These are phyloP conservation scores for Drosophila gaucha DNA, from an alignment of 2,888 invertebrate species.

Conservation along the genomic window DNA sequence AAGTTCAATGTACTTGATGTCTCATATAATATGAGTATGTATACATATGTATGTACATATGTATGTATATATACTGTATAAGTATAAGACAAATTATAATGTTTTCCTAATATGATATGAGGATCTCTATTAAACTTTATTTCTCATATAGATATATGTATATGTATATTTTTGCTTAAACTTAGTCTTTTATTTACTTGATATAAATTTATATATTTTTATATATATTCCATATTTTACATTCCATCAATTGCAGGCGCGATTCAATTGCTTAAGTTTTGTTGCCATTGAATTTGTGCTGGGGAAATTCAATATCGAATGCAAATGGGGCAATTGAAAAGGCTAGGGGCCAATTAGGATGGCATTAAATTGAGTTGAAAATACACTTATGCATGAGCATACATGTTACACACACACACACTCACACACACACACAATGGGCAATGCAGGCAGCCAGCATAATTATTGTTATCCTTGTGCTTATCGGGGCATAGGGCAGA, in stretches of 20 bases:
- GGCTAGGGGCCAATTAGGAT: slow-evolving; percentile 15
- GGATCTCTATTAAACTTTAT: no score
- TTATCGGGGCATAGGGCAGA: slow-evolving; percentile 33
- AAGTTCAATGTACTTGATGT: not conserved
- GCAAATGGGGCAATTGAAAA: slow-evolving; percentile 12
- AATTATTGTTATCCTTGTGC: slow-evolving; percentile 53
- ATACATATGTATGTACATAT: not conserved
- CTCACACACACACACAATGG: not conserved
- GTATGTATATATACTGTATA: not conserved
- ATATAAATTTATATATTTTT: not conserved
- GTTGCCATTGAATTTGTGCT: not conserved
- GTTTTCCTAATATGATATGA: no score
- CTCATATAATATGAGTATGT: not conserved
- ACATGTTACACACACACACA: slow-evolving; percentile 4
- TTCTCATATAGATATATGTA: no score
- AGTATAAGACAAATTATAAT: not conserved
- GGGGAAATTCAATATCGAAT: slow-evolving; percentile 5
- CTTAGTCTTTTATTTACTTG: no score
- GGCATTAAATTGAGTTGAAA: slow-evolving; percentile 25
- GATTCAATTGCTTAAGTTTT: not conserved
- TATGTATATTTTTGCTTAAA: no score
- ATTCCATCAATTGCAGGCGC: not conserved
- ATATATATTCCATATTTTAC: not conserved
- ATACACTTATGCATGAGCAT: not conserved
- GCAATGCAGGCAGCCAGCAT: slow-evolving; percentile 40